phyloP scores from a whole-genome alignment of 2,888 invertebrate genomes.

The Incurvaria masculella region DNA sequence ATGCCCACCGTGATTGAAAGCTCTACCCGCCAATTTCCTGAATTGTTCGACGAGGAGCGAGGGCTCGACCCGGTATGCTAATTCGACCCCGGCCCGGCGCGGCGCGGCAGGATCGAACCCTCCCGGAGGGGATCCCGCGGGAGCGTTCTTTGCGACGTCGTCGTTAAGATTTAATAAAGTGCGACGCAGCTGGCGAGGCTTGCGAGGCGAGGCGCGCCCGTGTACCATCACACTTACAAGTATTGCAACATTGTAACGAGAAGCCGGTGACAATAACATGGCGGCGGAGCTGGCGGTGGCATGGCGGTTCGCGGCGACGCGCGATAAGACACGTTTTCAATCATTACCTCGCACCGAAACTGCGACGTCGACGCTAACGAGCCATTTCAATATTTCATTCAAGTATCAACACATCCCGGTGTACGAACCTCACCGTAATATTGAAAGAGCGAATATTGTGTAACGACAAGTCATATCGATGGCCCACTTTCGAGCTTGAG shows the following conservation, averaged over 20 bases:
- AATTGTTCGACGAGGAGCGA: background rate
- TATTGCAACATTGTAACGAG: conserved; percentile 1
- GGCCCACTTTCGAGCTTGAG: too few relatives aligned
- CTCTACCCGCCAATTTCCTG: background rate
- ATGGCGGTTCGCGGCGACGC: conserved; percentile 20
- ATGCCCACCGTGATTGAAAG: background rate
- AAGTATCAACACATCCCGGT: conserved; percentile 3
- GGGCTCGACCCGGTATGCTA: background rate
- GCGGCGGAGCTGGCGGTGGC: background rate
- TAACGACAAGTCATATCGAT: too few relatives aligned
- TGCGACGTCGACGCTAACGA: conserved; percentile 18
- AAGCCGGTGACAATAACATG: background rate
- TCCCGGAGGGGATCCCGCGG: background rate
- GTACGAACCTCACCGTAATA: background rate
- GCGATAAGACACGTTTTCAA: conserved; percentile 56
- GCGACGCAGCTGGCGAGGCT: background rate
- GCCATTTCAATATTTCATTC: conserved; percentile 11
- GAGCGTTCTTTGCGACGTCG: background rate
- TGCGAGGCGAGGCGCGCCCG: background rate
- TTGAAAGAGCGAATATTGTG: too few relatives aligned
- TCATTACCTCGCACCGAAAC: conserved; percentile 33
- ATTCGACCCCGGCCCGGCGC: too few relatives aligned
- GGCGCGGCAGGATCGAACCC: background rate
- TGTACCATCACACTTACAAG: background rate
- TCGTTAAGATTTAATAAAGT: background rate